phyloP scores from a whole-genome alignment of 2,113 vertebrate species.

The Notothenia rossii region DNA sequence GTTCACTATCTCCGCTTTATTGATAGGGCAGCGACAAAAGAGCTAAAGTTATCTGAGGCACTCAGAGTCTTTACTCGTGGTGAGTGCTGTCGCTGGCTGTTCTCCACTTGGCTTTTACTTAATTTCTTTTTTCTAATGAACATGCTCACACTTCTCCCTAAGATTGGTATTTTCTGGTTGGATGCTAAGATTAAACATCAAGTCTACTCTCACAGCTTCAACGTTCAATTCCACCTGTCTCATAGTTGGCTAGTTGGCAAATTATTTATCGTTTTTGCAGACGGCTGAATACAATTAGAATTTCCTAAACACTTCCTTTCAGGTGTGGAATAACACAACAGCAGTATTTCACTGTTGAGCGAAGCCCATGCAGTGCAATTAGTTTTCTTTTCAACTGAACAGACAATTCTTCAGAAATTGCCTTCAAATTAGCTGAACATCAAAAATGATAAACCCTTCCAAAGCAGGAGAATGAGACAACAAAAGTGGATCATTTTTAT shows the following conservation, averaged over 20 bases:
- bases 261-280: conserved; percentile 50
- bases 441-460: conserved; percentile 17
- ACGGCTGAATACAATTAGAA: conserved; percentile 64
- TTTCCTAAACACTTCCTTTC: conserved; percentile 53
- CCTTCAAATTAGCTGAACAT: conserved; percentile 27
- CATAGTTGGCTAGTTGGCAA: conserved; percentile 54
- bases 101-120: conserved; percentile 41
- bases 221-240: conserved; percentile 62
- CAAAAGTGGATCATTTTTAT: neutral
- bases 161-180: conserved; percentile 64
- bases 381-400: conserved; percentile 17
- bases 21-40: conserved; percentile 31
- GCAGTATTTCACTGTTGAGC: conserved; percentile 32
- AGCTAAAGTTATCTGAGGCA: conserved; percentile 13
- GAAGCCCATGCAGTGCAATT: conserved; percentile 25
- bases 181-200: conserved; percentile 57
- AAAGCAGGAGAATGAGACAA: neutral
- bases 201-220: conserved; percentile 47
- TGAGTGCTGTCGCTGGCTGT: conserved; percentile 35
- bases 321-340: conserved; percentile 44
- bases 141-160: conserved; percentile 28
- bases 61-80: conserved; percentile 16
- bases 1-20: conserved; percentile 28
- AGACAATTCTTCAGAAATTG: conserved; percentile 30
- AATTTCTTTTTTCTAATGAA: conserved; percentile 33